phyloP scores from a whole-genome alignment of 2,113 vertebrate genomes.

The Psilopogon haemacephalus region DNA sequence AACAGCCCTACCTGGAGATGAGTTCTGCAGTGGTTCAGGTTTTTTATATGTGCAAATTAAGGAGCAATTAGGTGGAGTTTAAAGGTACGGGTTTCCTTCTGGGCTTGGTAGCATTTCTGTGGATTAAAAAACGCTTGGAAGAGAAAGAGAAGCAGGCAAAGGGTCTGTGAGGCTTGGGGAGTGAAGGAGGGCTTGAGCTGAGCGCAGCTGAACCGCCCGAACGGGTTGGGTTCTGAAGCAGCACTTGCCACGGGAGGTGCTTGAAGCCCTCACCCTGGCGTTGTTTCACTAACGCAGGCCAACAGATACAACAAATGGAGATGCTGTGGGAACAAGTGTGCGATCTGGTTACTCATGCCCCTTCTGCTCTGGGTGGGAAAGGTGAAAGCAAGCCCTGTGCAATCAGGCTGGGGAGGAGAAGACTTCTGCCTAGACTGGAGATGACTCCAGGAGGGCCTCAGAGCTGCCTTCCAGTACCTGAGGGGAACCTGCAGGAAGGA shows the following conservation, averaged over 20 bases:
- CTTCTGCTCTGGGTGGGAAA: neutral
- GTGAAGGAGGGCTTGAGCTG: neutral
- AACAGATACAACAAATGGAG: neutral
- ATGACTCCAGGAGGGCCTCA: too few species aligned
- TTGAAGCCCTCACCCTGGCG: neutral
- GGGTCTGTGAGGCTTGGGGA: rapidly evolving
- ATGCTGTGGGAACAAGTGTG: neutral
- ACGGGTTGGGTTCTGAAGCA: neutral
- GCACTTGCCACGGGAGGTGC: neutral
- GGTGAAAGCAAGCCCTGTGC: neutral
- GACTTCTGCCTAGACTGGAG: too few species aligned
- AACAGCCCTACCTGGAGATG: neutral
- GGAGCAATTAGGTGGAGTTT: neutral
- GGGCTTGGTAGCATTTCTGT: neutral
- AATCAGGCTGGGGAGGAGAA: too few species aligned
- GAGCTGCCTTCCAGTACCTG: too few species aligned
- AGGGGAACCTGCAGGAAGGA: too few species aligned
- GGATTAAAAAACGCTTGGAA: neutral
- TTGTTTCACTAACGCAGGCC: neutral
- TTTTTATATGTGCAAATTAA: neutral
- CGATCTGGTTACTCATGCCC: neutral
- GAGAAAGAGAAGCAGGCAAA: neutral
- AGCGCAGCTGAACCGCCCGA: neutral
- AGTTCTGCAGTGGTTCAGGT: neutral
- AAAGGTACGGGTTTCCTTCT: neutral